Evolutionary conservation across 2,888 invertebrate genomes (phyloP), one percentile per base, ranked within the genome.

Genomic region (Periphyllus acericola): DNA sequence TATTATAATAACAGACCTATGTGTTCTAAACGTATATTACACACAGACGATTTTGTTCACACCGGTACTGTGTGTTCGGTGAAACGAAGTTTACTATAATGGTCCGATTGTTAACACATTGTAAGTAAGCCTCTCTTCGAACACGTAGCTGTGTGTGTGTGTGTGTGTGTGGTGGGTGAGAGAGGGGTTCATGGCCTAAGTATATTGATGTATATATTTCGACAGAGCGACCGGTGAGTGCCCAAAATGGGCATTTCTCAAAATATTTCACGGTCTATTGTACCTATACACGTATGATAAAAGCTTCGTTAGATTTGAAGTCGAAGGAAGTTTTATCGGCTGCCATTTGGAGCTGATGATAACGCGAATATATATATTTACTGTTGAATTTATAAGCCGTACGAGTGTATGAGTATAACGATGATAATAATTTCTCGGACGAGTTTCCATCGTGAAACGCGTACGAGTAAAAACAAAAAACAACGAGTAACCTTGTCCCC

Each of bases 1-100:
- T 74, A 74, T 83, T 83, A 74, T 83, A 74, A 83, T 74, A 40
- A 83, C 29, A 83, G 60, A 60, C 83, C 60, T 17, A 36, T 60
- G 60, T 75, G 82, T 83, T 72, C 21, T 29, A 29, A 83, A 55
- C 72, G 14, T 25, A 60, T 60, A 55, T 19, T 55, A 55, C 72
- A 83, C 40, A 29, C 40, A 74, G 34, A 60, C 74, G 60, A 36
- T 82, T 60, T 74, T 83, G 36, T 74, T 83, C 83, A 46, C 76
- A 46, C 76, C 17, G 17, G 36, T 14, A 40, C 21, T 19, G 55
- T 55, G 21, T 5, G 21, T 34, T 34, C 52, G 83, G n/a, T 36
- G 72, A 36, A 83, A 83, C 36, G 55, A 21, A 29, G n/a, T 36
- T 83, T 55, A 17, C 74, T 21, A 71, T 46, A 52, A 83, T 60